Base-by-base conservation (phyloP, 2,888 invertebrate genomes). In the Lasiommata megera region DNA sequence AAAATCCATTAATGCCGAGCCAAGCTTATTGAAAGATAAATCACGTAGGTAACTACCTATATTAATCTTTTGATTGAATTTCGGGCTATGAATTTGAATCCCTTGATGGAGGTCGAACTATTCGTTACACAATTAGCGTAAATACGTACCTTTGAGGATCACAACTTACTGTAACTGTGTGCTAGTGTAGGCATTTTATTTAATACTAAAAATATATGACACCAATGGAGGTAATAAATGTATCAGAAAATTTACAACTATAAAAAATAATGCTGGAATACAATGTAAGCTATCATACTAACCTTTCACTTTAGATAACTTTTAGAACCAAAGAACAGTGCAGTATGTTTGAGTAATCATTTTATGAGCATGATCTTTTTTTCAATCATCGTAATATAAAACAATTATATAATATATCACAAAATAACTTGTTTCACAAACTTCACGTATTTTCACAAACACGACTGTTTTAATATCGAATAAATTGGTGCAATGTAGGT, bases 301-400 rank as follows among this genome's bases (percentile, higher is more conserved):
- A 70, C 70, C 70, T 71, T 67, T 71, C 65, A 67, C 69, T 67
- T 56, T 34, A 51, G 60, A 56, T 63, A 65, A 56, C 29, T 43
- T 14, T 36, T 28, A 31, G 16, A 29, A 36, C 8, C 41, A 48
- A 40, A 18, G 28, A 48, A 55, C 18, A 47, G 38, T 50, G 12
- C 9, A 23, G 36, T 36, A 18, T 23, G 37, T 34, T 23, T 18
- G 14, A 7, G n/a, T 23, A 52, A 47, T 36, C 1, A 18, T 3
- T 36, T 36, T 17, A n/a, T 16, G 31, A 34, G 7, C 23, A 23
- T 31, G 31, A 16, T 31, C 14, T 31, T n/a, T 29, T 47, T 34
- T 34, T 31, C 46, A 47, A 34, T 11, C 11, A 34, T 16, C n/a
- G 9, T 14, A n/a, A n/a, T n/a, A n/a, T n/a, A n/a, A n/a, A n/a